phyloP scores from a whole-genome alignment of 2,888 invertebrate species.

The Xylota sylvarum region DNA sequence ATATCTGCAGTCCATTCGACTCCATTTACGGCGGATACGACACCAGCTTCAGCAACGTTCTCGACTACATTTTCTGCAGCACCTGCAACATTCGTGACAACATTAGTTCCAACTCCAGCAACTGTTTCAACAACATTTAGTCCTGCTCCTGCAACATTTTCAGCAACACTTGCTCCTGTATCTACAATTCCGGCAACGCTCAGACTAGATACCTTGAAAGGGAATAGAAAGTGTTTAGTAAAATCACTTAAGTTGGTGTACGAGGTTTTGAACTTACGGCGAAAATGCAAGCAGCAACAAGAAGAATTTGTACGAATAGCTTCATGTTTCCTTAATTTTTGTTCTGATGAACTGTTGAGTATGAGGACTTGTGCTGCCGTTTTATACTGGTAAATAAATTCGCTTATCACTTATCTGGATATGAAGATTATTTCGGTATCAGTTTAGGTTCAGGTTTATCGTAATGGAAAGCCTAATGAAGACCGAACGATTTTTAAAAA shows the following conservation, averaged over 20 bases:
- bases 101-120: neutral
- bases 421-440: neutral
- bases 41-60: neutral
- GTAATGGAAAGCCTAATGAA: neutral
- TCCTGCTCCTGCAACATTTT: neutral
- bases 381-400: constrained; percentile 5
- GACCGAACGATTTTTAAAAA: constrained; percentile 15
- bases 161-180: neutral
- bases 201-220: neutral
- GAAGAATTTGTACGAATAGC: constrained; percentile 14
- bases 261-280: constrained; percentile 1
- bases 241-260: neutral
- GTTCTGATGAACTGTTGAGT: neutral
- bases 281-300: constrained; percentile 5
- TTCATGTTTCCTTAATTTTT: constrained; percentile 16
- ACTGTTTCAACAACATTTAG: neutral
- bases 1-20: neutral
- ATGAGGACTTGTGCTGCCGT: neutral
- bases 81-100: neutral
- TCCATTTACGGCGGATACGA: neutral
- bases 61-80: neutral
- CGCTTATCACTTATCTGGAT: neutral
- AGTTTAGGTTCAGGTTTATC: neutral
- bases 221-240: neutral
- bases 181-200: neutral